Evolutionary conservation across 2,888 invertebrate genomes (phyloP).

Genomic region (Apocheima hispidaria): DNA sequence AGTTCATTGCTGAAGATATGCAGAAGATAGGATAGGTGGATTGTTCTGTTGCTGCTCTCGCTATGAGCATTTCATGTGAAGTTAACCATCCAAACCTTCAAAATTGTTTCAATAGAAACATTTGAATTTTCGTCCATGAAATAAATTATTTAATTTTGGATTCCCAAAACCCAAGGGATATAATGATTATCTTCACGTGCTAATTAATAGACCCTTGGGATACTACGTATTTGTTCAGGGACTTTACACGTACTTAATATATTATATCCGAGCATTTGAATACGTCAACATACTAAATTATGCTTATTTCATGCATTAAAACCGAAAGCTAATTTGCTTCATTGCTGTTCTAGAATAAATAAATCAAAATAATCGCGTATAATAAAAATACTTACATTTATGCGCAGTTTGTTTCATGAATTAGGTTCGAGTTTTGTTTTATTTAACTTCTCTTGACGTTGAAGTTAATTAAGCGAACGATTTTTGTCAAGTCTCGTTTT

Average conservation of each 20-base stretch:
- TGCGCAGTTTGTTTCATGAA: conserved; percentile 4
- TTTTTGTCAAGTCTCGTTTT: too few relatives aligned
- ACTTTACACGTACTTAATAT: neutral
- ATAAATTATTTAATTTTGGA: neutral
- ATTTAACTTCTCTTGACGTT: neutral
- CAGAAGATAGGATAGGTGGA: too few relatives aligned
- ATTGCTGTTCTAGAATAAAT: conserved; percentile 25
- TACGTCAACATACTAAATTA: conserved; percentile 24
- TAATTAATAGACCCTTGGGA: too few relatives aligned
- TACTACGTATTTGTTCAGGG: neutral
- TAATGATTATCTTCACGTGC: neutral
- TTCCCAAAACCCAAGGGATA: neutral
- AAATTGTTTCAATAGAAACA: neutral
- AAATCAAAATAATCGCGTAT: conserved; percentile 28
- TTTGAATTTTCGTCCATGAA: neutral
- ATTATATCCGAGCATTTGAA: conserved; percentile 5
- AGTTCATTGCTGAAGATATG: too few relatives aligned
- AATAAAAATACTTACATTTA: conserved; percentile 16
- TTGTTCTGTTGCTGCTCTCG: too few relatives aligned
- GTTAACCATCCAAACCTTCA: neutral
- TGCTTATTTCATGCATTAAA: conserved; percentile 32
- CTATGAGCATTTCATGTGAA: too few relatives aligned
- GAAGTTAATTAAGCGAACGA: neutral
- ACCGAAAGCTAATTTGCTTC: conserved; percentile 22
- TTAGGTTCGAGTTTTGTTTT: neutral